Percentiles rank a stretch among this genome's conserved stretches.
Conservation (phyloP, 2,797 vertebrate species). For the Malacoctenus gilli region DNA sequence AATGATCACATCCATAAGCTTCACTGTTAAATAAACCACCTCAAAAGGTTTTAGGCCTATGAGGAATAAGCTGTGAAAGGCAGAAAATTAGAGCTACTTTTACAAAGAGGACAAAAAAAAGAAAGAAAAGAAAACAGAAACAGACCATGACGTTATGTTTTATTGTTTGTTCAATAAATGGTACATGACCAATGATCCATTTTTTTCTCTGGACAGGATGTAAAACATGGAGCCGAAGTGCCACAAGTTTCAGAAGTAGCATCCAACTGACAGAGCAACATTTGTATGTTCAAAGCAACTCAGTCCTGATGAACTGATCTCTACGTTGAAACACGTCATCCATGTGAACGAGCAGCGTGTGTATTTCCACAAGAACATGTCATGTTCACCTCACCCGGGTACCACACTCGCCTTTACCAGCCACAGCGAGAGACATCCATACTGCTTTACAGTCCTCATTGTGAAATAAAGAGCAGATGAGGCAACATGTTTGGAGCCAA, state of each 20-base stretch:
- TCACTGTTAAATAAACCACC: too few species aligned
- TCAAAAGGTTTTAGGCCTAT: too few species aligned
- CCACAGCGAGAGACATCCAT: conserved; percentile 5
- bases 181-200: conserved; percentile 51
- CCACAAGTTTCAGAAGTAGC: conserved; percentile 36
- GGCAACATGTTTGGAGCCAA: neutral
- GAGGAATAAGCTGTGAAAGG: too few species aligned
- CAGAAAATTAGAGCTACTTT: too few species aligned
- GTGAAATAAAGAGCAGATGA: conserved; percentile 1
- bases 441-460: conserved; percentile 14
- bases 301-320: conserved; percentile 23
- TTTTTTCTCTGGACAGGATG: conserved; percentile 48
- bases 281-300: too few species aligned
- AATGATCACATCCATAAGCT: too few species aligned
- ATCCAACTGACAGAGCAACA: conserved; percentile 11
- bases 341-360: conserved; percentile 11
- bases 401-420: conserved; percentile 3
- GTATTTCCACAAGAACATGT: conserved; percentile 10
- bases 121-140: neutral
- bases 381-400: neutral
- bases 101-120: too few species aligned
- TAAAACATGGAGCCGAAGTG: conserved; percentile 43
- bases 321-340: conserved; percentile 21
- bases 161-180: conserved; percentile 65
- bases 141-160: conserved; percentile 44